Evolutionary conservation across 2,113 vertebrate species (phyloP).

Genomic region (Burhinus oedicnemus): DNA sequence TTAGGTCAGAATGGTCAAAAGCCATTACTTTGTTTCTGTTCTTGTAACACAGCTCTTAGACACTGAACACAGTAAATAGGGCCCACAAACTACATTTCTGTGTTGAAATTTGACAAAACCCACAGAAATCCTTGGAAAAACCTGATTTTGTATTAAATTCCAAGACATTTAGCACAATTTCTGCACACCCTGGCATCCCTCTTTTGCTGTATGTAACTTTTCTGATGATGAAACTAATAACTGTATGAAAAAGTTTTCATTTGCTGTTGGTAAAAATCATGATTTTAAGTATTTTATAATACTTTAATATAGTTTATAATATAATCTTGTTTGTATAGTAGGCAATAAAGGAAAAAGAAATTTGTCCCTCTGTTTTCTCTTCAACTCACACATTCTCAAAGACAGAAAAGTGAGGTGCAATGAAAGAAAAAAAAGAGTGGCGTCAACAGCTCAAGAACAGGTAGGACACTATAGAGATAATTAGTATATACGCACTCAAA

Average conservation of each 20-base stretch:
- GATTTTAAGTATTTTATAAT: background rate
- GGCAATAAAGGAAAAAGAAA: background rate
- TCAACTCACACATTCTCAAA: background rate
- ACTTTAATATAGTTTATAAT: too few relatives aligned
- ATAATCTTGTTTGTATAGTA: background rate
- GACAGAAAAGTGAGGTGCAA: background rate
- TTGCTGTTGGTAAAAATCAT: background rate
- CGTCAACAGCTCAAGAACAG: background rate
- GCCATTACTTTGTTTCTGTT: background rate
- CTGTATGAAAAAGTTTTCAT: background rate
- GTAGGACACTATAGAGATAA: slow-evolving; percentile 27
- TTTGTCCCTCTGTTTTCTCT: background rate
- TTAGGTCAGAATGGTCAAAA: background rate
- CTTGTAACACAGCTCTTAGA: background rate
- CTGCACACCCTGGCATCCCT: background rate
- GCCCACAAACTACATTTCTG: background rate
- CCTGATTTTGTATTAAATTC: background rate
- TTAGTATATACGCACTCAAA: slow-evolving; percentile 42
- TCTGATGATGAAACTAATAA: background rate
- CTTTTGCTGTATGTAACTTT: background rate
- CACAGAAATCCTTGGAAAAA: background rate
- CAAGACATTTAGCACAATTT: background rate
- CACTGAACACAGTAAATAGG: background rate
- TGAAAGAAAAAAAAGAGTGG: background rate
- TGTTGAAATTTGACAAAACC: background rate